phyloP scores from a whole-genome alignment of 2,113 vertebrate genomes.

The Patagioenas fasciata region DNA sequence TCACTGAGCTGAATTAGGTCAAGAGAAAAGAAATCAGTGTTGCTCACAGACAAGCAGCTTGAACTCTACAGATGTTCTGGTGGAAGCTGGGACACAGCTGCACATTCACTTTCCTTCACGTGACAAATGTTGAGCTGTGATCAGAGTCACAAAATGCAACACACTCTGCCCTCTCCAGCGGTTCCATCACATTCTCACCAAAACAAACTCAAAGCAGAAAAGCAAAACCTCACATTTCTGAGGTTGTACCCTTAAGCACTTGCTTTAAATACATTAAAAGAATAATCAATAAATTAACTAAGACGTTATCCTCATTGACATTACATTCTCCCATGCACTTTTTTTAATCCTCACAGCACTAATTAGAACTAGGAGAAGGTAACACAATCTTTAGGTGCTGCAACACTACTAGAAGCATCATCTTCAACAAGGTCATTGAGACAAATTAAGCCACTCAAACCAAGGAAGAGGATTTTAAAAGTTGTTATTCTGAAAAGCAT shows the following conservation, averaged over 20 bases:
- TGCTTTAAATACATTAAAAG: not conserved
- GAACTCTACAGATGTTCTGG: not conserved
- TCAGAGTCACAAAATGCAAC: accelerated
- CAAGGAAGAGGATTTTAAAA: not conserved
- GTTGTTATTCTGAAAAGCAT: not conserved
- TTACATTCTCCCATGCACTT: not conserved
- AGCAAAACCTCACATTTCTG: not conserved
- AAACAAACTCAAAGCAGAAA: not conserved
- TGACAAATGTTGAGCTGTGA: not conserved
- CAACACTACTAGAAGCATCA: not conserved
- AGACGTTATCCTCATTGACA: not conserved
- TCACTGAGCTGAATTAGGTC: not conserved
- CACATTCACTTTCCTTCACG: too few species aligned
- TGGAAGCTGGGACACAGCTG: not conserved
- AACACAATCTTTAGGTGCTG: not conserved
- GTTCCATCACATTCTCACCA: not conserved
- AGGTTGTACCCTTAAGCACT: not conserved
- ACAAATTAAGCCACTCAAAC: not conserved
- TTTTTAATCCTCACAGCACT: not conserved
- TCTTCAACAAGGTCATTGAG: not conserved
- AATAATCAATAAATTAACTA: not conserved
- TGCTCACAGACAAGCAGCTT: not conserved
- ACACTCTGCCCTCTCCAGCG: not conserved
- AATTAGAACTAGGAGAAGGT: not conserved
- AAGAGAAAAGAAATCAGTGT: not conserved